Base-by-base conservation (phyloP, 2,113 vertebrate genomes). In the Daphoenositta chrysoptera region DNA sequence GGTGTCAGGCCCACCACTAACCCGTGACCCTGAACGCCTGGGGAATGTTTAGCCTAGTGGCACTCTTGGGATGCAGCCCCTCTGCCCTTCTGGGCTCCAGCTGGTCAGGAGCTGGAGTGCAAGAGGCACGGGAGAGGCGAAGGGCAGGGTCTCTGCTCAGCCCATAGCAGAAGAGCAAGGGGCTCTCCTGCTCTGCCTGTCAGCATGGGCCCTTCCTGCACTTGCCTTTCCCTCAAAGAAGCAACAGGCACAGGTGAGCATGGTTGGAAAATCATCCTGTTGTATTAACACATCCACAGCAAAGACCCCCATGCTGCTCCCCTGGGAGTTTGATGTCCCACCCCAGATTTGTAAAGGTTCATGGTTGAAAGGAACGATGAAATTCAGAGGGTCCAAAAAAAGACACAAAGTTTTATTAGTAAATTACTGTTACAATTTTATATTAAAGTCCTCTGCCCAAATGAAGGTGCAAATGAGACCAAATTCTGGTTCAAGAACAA, bases 301-400 rank as follows among this genome's bases (percentile, higher is more conserved):
- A 70, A 63, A 60, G 10, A 1, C 9, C 17, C 13, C 16, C 1
- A 5, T 0, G 0, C 10, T 23, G 4, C 7, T 35, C 24, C 13
- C 21, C 48, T 27, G 35, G 21, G 40, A 53, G 19, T 45, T 13
- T 30, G 40, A 17, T 51, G 19, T 40, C 57, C 15, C 14, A 80
- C 17, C 11, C 24, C 19, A 37, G 18, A 65, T 72, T 57, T 37
- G 15, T 50, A 89, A 81, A 44, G 50, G 21, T 7, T 28, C 19
- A 3, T 33, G 31, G 22, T 42, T 65, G 17, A 30, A 65, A 72
- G 18, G 22, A 37, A 65, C 1, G 2, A 37, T 10, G 5, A 44
- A 57, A 58, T 2, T 19, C 12, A 37, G 15, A 19, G 31, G 12
- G 5, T 37, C 8, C 3, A 37, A 71, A 64, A 77, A 70, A 72